Evolutionary conservation across 2,888 invertebrate species (phyloP).

Genomic region (Yponomeuta sedellus): DNA sequence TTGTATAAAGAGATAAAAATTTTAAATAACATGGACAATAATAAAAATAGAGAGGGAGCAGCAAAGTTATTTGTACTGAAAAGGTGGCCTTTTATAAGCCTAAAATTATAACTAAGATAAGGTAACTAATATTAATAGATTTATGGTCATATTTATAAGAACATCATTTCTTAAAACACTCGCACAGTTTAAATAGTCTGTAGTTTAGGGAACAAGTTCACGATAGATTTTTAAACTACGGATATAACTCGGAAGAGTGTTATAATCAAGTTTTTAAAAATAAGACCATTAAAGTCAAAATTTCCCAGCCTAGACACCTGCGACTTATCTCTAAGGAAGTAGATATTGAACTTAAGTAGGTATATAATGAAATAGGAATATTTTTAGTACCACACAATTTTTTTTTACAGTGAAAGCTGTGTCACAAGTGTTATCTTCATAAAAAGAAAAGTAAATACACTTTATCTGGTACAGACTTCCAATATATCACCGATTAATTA

Average conservation of each 20-base stretch:
- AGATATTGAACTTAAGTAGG: not conserved
- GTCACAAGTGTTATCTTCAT: slow-evolving; percentile 62
- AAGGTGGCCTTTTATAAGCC: slow-evolving; percentile 20
- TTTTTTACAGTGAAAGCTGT: slow-evolving; percentile 65
- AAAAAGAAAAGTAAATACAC: slow-evolving; percentile 53
- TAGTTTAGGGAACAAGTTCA: too few species aligned
- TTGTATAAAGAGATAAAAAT: not conserved
- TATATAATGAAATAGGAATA: not conserved
- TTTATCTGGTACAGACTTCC: slow-evolving; percentile 54
- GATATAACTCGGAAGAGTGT: too few species aligned
- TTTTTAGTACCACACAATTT: slow-evolving; percentile 26
- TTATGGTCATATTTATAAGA: too few species aligned
- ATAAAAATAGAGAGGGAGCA: slow-evolving; percentile 39
- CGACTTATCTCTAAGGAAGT: too few species aligned
- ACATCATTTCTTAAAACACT: too few species aligned
- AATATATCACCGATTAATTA: slow-evolving; percentile 15
- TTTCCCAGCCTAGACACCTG: too few species aligned
- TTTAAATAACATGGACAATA: not conserved
- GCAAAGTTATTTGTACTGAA: slow-evolving; percentile 31
- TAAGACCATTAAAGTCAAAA: not conserved
- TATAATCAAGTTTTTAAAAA: too few species aligned
- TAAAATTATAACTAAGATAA: slow-evolving; percentile 20
- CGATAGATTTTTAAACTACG: too few species aligned
- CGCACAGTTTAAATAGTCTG: too few species aligned
- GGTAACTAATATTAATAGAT: slow-evolving; percentile 9